Percentiles rank a stretch among this genome's conserved stretches.
phyloP scores from a whole-genome alignment of 1,140 invertebrate genomes.

The Cheumatopsyche charites region DNA sequence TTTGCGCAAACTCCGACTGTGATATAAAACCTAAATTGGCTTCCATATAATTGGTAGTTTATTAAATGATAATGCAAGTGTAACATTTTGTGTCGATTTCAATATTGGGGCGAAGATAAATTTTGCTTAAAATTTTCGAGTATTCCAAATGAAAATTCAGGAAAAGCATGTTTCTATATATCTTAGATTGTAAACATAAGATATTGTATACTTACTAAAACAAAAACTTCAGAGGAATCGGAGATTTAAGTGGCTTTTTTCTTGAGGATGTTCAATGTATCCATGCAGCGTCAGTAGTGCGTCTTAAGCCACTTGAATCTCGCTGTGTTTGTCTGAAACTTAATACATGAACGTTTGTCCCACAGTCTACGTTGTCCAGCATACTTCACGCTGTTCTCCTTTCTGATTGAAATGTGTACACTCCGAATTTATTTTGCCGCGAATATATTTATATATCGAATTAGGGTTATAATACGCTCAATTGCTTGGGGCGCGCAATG shows the following conservation, averaged over 20 bases:
- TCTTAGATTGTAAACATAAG: too few species aligned
- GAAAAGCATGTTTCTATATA: too few species aligned
- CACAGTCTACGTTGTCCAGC: slow-evolving; percentile 61
- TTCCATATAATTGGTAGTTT: too few species aligned
- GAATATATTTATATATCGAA: slow-evolving; percentile 43
- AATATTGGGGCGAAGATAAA: too few species aligned
- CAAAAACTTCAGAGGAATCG: background rate
- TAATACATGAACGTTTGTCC: slow-evolving; percentile 57
- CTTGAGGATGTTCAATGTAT: slow-evolving; percentile 5
- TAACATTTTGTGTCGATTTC: too few species aligned
- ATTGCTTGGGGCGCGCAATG: slow-evolving; percentile 62
- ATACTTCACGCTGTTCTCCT: slow-evolving; percentile 50
- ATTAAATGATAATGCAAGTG: too few species aligned
- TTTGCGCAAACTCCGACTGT: too few species aligned
- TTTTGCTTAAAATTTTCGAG: too few species aligned
- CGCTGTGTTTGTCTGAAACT: slow-evolving; percentile 38
- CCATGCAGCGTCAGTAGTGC: background rate
- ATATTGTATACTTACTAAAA: too few species aligned
- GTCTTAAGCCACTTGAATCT: slow-evolving; percentile 44
- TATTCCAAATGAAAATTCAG: too few species aligned
- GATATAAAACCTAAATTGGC: too few species aligned
- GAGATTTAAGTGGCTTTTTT: slow-evolving; percentile 42
- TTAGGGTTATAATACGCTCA: slow-evolving; percentile 41
- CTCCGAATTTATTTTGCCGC: slow-evolving; percentile 36
- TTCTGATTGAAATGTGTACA: slow-evolving; percentile 42